These are phyloP conservation scores for Indicator indicator DNA, from an alignment of 2,113 vertebrate genomes.

Conservation along the genomic window DNA sequence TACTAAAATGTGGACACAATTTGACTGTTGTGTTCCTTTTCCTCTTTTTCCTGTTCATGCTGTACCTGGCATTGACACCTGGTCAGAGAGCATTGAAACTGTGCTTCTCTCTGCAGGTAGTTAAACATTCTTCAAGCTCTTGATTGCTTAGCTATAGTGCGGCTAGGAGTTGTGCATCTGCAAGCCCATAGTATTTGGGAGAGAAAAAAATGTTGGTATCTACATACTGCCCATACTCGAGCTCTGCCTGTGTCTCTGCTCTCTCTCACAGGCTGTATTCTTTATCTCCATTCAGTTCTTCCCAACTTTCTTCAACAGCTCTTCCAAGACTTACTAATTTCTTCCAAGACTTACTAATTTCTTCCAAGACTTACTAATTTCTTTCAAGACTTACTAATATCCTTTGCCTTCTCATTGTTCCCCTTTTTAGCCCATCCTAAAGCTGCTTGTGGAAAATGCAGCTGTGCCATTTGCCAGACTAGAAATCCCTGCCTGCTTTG, in stretches of 20 bases:
- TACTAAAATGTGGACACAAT: not conserved
- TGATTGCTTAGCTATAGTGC: not conserved
- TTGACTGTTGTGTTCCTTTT: not conserved
- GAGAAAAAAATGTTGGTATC: not conserved
- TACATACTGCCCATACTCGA: not conserved
- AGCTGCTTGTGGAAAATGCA: not conserved
- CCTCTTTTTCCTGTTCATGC: not conserved
- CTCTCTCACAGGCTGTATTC: not conserved
- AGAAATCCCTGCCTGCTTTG: not conserved
- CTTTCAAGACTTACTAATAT: not conserved
- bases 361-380: not conserved
- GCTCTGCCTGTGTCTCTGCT: not conserved
- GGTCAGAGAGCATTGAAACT: not conserved
- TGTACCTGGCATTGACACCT: not conserved
- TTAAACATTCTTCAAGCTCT: not conserved
- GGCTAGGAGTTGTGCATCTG: not conserved
- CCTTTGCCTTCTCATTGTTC: fast-evolving
- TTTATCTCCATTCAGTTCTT: not conserved
- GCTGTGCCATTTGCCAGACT: not conserved
- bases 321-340: not conserved
- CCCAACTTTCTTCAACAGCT: not conserved
- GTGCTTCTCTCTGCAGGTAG: not conserved
- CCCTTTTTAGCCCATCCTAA: not conserved
- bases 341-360: not conserved
- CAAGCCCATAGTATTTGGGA: not conserved